Base-by-base conservation (phyloP, 2,888 invertebrate genomes). In the Athripsodes cinereus region DNA sequence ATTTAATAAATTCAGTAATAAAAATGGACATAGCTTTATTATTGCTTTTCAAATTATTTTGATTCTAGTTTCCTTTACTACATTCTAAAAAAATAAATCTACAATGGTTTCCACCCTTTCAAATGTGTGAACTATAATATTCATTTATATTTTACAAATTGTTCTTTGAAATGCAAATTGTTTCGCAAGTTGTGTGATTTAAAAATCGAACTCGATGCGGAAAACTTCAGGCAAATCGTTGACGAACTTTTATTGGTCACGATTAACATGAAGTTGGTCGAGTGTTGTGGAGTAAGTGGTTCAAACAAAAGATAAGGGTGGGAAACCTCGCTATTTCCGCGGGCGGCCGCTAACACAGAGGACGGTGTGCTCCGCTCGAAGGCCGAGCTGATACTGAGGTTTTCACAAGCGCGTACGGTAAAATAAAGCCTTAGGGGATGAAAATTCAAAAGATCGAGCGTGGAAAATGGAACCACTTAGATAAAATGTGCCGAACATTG, bases 11-110 rank as follows among this genome's bases (percentile, higher is more conserved):
- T 26, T 57, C 47, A 26, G n/a, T 52, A 2, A 34, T 10, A 31
- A n/a, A 51, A 56, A 57, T 60, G 59, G 57, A 60, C 59, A 57
- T 60, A 26, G 52, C 47, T 59, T 34, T 19, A 48, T 40, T 59
- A 59, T 55, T 59, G 55, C 59, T 59, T 55, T 40, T 16, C 11
- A 13, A 6, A 10, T 47, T 47, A 20, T 20, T 19, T 11, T 20
- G 19, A 47, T 40, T 8, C 13, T 8, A 47, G 19, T 20, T 47
- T 47, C 21, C 18, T 56, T 46, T 52, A 20, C 59, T 59, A 55
- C 59, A 59, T 59, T 55, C 59, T 59, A 52, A 48, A 59, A 59
- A 59, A 59, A n/a, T 16, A 18, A 40, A 40, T 40, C 2, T 3
- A 40, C 13, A 40, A 40, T 3, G 40, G 40, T 40, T 40, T 5